phyloP scores from a whole-genome alignment of 1,140 invertebrate species.

The Trissolcus basalis region DNA sequence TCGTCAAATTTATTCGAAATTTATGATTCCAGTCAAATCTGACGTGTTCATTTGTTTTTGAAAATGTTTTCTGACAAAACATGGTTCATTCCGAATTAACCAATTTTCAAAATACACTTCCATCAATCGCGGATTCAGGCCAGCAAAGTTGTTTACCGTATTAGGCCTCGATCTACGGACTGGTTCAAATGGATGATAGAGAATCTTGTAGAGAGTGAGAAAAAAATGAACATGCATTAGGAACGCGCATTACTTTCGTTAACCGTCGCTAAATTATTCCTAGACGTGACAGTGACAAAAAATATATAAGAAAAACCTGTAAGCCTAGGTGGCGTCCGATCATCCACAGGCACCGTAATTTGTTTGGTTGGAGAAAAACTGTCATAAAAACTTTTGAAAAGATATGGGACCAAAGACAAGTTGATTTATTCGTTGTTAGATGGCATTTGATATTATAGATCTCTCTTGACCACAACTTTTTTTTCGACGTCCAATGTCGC shows the following conservation, averaged over 20 bases:
- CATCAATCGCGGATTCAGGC: constrained; percentile 37
- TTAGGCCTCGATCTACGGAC: constrained; percentile 27
- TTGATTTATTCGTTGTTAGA: constrained; percentile 47
- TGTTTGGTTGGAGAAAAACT: constrained; percentile 38
- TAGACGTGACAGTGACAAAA: constrained; percentile 32
- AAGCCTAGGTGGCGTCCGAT: constrained; percentile 8
- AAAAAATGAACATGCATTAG: constrained; percentile 39
- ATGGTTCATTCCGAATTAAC: too few species aligned
- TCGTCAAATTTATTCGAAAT: too few species aligned
- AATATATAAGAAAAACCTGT: constrained; percentile 15
- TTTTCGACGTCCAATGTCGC: neutral
- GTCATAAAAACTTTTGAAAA: constrained; percentile 12
- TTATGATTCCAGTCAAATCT: too few species aligned
- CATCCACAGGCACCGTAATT: constrained; percentile 5
- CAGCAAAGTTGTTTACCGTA: constrained; percentile 30
- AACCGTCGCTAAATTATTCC: constrained; percentile 7
- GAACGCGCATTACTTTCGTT: constrained; percentile 34
- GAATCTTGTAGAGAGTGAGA: constrained; percentile 24
- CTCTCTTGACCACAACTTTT: neutral
- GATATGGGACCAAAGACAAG: constrained; percentile 32
- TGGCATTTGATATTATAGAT: constrained; percentile 22
- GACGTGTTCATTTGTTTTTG: too few species aligned
- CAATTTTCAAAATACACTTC: neutral
- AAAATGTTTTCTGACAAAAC: too few species aligned
- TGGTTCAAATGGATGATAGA: constrained; percentile 31